These are phyloP conservation scores for Acanthacorydalis orientalis DNA, from an alignment of 2,888 invertebrate genomes.

Conservation along the genomic window DNA sequence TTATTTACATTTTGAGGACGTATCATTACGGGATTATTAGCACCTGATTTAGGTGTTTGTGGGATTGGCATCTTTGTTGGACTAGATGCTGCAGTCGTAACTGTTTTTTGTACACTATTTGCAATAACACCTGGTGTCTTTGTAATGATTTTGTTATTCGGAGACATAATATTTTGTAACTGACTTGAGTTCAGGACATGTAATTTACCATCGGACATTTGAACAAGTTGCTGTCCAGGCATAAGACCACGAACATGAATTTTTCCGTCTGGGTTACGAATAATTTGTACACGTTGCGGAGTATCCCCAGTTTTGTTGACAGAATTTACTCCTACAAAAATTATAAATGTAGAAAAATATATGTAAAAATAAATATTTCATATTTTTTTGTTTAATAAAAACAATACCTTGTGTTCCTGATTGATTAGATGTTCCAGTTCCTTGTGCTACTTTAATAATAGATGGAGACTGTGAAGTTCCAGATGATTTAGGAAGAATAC, in stretches of 20 bases:
- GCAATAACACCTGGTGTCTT: conserved; percentile 17
- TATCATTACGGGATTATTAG: conserved; percentile 14
- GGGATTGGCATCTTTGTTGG: conserved; percentile 16
- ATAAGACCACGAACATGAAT: conserved; percentile 79
- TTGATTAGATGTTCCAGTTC: conserved; percentile 18
- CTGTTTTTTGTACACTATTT: conserved; percentile 18
- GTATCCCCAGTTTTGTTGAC: conserved; percentile 14
- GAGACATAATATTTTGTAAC: conserved; percentile 17
- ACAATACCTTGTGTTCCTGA: neutral
- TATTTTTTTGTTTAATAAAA: neutral
- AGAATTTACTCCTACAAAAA: neutral
- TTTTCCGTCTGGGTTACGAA: conserved; percentile 80
- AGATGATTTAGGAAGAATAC: conserved; percentile 36
- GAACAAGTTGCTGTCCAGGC: conserved; percentile 83
- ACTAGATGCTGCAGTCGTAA: conserved; percentile 22
- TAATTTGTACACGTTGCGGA: conserved; percentile 74
- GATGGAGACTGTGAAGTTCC: conserved; percentile 23
- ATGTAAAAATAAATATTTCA: neutral
- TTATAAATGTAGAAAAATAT: neutral
- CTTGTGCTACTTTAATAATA: conserved; percentile 31
- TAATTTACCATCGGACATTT: conserved; percentile 84
- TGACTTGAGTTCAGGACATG: conserved; percentile 62
- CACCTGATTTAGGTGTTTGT: conserved; percentile 11
- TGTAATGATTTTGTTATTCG: conserved; percentile 12
- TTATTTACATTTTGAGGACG: conserved; percentile 18